Base-by-base conservation (phyloP, 2,888 invertebrate genomes). In the Electrophaes corylata region DNA sequence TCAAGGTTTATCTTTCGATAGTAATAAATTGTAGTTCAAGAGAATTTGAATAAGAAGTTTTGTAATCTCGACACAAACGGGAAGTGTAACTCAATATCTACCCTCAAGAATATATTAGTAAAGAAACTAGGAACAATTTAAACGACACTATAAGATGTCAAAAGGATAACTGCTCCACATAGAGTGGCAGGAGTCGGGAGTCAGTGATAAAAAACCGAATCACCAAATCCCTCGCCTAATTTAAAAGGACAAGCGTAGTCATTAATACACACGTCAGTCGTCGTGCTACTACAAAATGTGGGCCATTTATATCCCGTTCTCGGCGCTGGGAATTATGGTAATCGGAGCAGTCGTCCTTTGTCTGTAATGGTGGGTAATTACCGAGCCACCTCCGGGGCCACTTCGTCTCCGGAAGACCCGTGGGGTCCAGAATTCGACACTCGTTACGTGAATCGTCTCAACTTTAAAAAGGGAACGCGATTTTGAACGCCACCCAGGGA, bases 321-420 rank as follows among this genome's bases (percentile, higher is more conserved):
- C 84, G 85, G 82, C 84, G 84, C 81, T 84, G 86, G 88, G 89
- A 89, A 89, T 91, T 91, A 91, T 91, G 91, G 87, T 91, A 91
- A 91, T 91, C 89, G 88, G 87, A 81, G 86, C 86, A 88, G 86
- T 84, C 88, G 89, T 90, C 91, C 90, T 89, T 91, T 90, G 91
- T 91, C 89, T 87, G 86, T 91, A 91, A 91, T 91, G 91, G 88
- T 79, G 79, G 89, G 90, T 90, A 91, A 91, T 91, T 91, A 91
- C 89, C 72, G 81, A 80, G 83, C 80, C 87, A 86, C 87, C 90
- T 88, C 86, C 79, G 81, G 88, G 88, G 89, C 83, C 86, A 83
- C 83, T 87, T 78, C 83, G 84, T 81, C 83, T 83, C 73, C 75
- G 74, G 78, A 79, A 81, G 84, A 81, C 78, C 83, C 84, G 79